Base-by-base conservation (phyloP, 1,140 invertebrate genomes). In the Drosophila eugracilis region DNA sequence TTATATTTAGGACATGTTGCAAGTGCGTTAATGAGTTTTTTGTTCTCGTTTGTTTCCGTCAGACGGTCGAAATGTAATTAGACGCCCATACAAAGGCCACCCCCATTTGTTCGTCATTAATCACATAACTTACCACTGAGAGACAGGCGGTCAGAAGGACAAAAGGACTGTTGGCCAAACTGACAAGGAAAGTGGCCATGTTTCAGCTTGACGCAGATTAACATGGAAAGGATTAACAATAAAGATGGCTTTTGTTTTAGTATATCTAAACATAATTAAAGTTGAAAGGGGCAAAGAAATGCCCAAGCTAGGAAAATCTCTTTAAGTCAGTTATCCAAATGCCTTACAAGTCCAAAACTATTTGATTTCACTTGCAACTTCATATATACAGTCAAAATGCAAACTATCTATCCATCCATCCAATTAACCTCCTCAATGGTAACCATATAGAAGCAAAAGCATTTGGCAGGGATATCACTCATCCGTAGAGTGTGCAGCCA, bases 11-110 rank as follows among this genome's bases (percentile, higher is more conserved):
- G 41, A 63, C 48, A 73, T 73, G 69, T 73, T 73, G 70, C 70
- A 73, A 73, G 55, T 73, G 69, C 42, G 70, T 58, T 75, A 75
- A 75, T 75, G 72, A 75, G 72, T 75, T 72, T 75, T 75, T 67
- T 75, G 44, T 75, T 50, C 45, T 28, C 62, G 24, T 75, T 75
- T 55, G 19, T 12, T 32, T 32, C n/a, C n/a, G 30, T 50, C 21
- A 22, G 21, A 10, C 44, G 28, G 63, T 15, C 36, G 24, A 39
- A 52, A 75, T 75, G 72, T 75, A 75, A 75, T 75, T 75, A 75
- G 72, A 66, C 30, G 47, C 32, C 24, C 72, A 75, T 75, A 66
- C 37, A 66, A 50, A 32, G 24, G 17, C 22, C 32, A 41, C 21
- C 59, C 10, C 7, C 45, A 30, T 24, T 44, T 75, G 28, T 37